Evolutionary conservation across 2,113 vertebrate species (phyloP).

Genomic region (Triplophysa dalaica): DNA sequence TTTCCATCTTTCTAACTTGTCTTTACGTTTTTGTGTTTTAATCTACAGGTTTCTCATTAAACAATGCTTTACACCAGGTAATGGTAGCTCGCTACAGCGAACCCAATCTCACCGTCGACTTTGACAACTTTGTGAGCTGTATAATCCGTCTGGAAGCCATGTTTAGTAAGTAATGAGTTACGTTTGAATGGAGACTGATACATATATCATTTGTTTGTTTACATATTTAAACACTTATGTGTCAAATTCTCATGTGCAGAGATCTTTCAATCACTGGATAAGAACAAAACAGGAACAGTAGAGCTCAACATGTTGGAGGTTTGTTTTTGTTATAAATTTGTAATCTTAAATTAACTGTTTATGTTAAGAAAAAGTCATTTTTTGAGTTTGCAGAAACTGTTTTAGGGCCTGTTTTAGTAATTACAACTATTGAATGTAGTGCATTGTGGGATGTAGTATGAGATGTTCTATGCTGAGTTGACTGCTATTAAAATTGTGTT

Average conservation of each 20-base stretch:
- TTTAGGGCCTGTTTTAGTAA: no score
- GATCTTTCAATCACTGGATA: slow-evolving; percentile 78
- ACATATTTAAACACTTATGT: neutral
- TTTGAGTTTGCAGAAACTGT: no score
- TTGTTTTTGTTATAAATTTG: neutral
- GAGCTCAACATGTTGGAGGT: slow-evolving; percentile 75
- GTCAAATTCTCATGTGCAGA: slow-evolving; percentile 61
- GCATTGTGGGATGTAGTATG: no score
- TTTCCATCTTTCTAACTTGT: no score
- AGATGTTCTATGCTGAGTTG: no score
- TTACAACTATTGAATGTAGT: no score
- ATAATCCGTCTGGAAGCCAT: slow-evolving; percentile 79
- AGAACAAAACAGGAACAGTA: slow-evolving; percentile 69
- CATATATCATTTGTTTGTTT: neutral
- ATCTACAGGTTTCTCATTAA: slow-evolving; percentile 79
- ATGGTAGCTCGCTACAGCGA: slow-evolving; percentile 73
- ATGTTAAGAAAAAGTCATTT: no score
- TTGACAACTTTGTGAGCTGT: slow-evolving; percentile 80
- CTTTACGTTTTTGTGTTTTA: no score
- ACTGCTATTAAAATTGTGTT: slow-evolving; percentile 24
- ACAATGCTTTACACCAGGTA: slow-evolving; percentile 77
- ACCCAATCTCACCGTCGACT: slow-evolving; percentile 71
- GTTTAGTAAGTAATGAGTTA: slow-evolving; percentile 76
- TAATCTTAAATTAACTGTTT: neutral
- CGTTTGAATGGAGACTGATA: neutral